Conservation (phyloP, 2,888 invertebrate species). For the Camptogramma bilineatum region DNA sequence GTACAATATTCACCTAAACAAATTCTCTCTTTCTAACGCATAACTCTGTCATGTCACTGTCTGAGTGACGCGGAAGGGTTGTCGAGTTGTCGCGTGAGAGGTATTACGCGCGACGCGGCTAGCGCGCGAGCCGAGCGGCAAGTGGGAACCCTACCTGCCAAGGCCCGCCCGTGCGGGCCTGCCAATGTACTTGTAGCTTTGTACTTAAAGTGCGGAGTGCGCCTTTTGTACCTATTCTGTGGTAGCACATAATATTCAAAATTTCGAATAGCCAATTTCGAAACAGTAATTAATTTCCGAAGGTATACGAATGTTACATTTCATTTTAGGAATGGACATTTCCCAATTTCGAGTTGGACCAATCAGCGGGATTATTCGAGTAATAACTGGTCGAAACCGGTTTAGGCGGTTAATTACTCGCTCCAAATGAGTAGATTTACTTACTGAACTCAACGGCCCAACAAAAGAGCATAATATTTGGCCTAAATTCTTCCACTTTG, state of each 20-base stretch:
- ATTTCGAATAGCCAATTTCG: neutral
- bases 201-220: no score
- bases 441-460: slow-evolving; percentile 21
- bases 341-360: slow-evolving; percentile 39
- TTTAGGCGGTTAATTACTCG: slow-evolving; percentile 32
- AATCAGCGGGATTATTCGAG: slow-evolving; percentile 44
- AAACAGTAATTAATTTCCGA: slow-evolving; percentile 17
- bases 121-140: no score
- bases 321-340: slow-evolving; percentile 37
- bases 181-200: no score
- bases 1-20: no score
- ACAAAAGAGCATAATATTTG: slow-evolving; percentile 27
- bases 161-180: no score
- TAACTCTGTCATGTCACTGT: no score
- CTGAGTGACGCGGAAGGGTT: no score
- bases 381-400: slow-evolving; percentile 44
- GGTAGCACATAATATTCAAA: neutral
- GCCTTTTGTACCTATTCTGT: no score
- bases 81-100: no score
- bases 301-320: slow-evolving; percentile 33
- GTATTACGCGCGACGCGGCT: no score
- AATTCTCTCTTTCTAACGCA: no score
- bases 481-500: slow-evolving; percentile 33
- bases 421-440: slow-evolving; percentile 22
- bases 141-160: no score